Evolutionary conservation across 1,140 invertebrate species (phyloP), one percentile per base, ranked within the genome.

Genomic region (Vanessa tameamea): DNA sequence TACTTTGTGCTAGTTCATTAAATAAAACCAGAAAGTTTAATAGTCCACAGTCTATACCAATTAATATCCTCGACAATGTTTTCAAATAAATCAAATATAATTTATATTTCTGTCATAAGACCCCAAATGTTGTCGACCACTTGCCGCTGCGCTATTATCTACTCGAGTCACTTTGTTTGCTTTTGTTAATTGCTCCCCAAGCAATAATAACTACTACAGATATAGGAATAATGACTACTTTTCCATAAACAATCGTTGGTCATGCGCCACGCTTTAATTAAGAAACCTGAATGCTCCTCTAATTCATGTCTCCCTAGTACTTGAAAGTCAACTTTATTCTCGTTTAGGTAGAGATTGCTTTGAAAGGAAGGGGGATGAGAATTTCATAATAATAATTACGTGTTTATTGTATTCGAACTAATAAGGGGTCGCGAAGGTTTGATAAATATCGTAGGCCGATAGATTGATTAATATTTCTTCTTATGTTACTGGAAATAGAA

Each of bases 91-190:
- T 79, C 79, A 81, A 76, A 78, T 80, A 80, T 76, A 79, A 80
- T 77, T 80, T 78, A 85, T 82, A 80, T 79, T 80, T 79, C 77
- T 81, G 80, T 78, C 77, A 81, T 81, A 64, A 81, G 76, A 68
- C 80, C 81, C 82, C 77, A 79, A 75, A 83, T 80, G 79, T 80
- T 81, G 77, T 83, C 73, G 79, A 85, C 80, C 81, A 81, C 81
- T 83, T 79, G 76, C 78, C 80, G 80, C 63, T 79, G 75, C 73
- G 75, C 79, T 78, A 79, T 85, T 85, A 77, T 78, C 75, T 78
- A 74, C 64, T 75, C 48, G 64, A 74, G 55, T 75, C 69, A 71
- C 57, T 73, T 77, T 73, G 67, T 64, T 74, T 72, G 66, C 68
- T 59, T 71, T 78, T 73, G 74, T 48, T 71, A 59, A 50, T 26